These are phyloP conservation scores for Coracias cyanogaster DNA, from an alignment of 2,797 vertebrate genomes.

Conservation along the genomic window DNA sequence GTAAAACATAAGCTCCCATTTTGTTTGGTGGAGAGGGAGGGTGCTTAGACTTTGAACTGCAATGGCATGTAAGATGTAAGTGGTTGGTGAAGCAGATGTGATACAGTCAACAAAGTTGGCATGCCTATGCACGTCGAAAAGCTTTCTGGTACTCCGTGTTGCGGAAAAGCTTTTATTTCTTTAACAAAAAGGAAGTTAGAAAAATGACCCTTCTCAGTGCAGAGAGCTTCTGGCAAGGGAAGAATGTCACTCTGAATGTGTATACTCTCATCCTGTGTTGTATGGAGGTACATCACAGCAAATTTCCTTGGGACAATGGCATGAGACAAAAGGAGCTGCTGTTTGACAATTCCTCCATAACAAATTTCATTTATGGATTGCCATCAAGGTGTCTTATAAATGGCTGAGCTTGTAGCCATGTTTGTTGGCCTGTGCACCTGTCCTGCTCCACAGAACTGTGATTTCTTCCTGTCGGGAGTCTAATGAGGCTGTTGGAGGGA, in stretches of 20 bases:
- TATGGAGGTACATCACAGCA: background rate
- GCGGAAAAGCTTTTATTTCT: background rate
- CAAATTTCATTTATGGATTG: background rate
- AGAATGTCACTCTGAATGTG: background rate
- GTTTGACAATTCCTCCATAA: background rate
- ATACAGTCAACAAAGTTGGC: background rate
- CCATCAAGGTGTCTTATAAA: background rate
- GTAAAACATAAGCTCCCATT: background rate
- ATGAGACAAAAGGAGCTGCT: background rate
- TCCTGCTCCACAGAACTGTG: background rate
- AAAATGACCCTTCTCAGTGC: background rate
- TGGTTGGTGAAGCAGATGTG: background rate
- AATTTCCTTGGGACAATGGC: background rate
- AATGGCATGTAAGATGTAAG: background rate
- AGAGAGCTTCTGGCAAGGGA: background rate
- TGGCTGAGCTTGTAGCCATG: fast-evolving
- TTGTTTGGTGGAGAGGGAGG: background rate
- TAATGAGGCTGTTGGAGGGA: background rate
- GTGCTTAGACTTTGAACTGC: background rate
- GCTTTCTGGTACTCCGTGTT: background rate
- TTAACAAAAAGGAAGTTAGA: background rate
- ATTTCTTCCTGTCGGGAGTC: background rate
- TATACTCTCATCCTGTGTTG: background rate
- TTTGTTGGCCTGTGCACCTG: background rate
- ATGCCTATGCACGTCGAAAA: background rate